Conservation (phyloP, 2,888 invertebrate genomes). For the Adelphocoris suturalis region DNA sequence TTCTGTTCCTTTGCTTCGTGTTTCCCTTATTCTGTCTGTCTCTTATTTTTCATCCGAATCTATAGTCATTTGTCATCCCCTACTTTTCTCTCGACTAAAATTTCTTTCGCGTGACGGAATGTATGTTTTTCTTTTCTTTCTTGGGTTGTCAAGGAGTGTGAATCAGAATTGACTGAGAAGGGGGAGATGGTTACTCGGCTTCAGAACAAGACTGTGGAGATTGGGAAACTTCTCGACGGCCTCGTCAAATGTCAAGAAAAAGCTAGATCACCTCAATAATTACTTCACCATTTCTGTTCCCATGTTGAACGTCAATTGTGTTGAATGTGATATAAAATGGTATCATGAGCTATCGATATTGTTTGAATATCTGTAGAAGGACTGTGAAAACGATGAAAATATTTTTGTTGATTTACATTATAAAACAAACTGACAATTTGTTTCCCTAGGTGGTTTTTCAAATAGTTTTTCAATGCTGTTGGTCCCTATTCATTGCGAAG, state of each 20-base stretch:
- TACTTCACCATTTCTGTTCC: neutral
- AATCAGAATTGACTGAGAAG: constrained; percentile 96
- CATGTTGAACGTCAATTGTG: constrained; percentile 34
- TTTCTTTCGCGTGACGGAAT: constrained; percentile 4
- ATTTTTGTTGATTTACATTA: neutral
- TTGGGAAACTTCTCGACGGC: constrained; percentile 94
- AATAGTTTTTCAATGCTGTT: neutral
- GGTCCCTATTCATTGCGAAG: neutral
- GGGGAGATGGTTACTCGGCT: constrained; percentile 96
- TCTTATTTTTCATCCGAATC: neutral
- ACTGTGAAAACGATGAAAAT: neutral
- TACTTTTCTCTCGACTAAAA: neutral
- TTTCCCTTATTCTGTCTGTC: neutral
- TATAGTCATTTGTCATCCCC: neutral
- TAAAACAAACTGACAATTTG: neutral
- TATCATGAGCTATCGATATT: neutral
- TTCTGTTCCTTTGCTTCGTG: neutral
- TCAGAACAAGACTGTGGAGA: constrained; percentile 96
- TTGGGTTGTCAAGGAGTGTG: constrained; percentile 87
- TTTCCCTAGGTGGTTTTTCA: neutral
- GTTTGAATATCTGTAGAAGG: neutral
- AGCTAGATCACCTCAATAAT: constrained; percentile 58
- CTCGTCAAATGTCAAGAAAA: constrained; percentile 86
- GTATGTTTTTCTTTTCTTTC: constrained; percentile 59
- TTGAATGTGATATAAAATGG: constrained; percentile 11